Evolutionary conservation across 1,140 invertebrate species (phyloP).

Genomic region (Lasioglossum albipes): DNA sequence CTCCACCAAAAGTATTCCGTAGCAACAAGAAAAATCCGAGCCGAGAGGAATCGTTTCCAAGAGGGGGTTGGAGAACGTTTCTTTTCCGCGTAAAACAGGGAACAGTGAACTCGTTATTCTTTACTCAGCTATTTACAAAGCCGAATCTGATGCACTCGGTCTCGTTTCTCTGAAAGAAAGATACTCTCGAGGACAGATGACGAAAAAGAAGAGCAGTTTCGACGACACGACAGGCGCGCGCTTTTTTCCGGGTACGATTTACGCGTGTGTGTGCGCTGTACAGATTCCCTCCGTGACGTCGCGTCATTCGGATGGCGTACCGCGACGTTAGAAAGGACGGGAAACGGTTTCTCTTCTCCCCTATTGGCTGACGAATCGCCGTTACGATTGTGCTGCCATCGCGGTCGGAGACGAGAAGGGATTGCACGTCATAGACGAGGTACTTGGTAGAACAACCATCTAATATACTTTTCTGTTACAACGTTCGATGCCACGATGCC

Average conservation of each 20-base stretch:
- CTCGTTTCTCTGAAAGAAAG: slow-evolving; percentile 14
- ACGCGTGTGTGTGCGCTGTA: slow-evolving; percentile 47
- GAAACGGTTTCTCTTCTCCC: too few relatives aligned
- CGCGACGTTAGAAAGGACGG: too few relatives aligned
- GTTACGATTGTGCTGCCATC: too few relatives aligned
- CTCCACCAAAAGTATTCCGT: background rate
- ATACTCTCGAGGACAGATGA: slow-evolving; percentile 13
- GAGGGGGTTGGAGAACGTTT: background rate
- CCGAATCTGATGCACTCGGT: background rate
- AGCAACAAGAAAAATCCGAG: background rate
- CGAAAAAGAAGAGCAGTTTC: slow-evolving; percentile 7
- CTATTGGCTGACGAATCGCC: too few relatives aligned
- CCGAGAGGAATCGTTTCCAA: background rate
- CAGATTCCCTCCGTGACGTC: too few relatives aligned
- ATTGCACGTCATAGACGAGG: too few relatives aligned
- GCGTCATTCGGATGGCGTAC: too few relatives aligned
- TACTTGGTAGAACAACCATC: too few relatives aligned
- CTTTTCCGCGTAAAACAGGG: background rate
- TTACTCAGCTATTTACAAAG: slow-evolving; percentile 38
- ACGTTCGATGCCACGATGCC: too few relatives aligned
- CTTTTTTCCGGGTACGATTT: slow-evolving; percentile 50
- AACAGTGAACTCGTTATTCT: slow-evolving; percentile 27
- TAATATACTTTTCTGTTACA: too few relatives aligned
- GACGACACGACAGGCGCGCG: slow-evolving; percentile 29
- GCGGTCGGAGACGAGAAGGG: too few relatives aligned